Evolutionary conservation across 2,888 invertebrate species (phyloP).

Genomic region (Spialia ferax): DNA sequence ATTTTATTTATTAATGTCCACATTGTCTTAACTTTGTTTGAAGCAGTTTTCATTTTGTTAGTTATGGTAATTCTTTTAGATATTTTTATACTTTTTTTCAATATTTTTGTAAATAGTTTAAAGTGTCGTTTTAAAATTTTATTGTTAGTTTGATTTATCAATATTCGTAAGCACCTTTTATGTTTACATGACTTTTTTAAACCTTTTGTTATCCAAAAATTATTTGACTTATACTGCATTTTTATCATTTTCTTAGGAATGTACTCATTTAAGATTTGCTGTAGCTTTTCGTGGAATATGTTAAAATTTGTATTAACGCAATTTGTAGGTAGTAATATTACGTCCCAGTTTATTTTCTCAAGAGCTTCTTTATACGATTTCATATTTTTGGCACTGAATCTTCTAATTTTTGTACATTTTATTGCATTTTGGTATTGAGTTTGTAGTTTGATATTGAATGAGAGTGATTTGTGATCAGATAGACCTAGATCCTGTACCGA

Average conservation of each 20-base stretch:
- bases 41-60: background rate
- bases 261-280: background rate
- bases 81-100: slow-evolving; percentile 7
- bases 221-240: background rate
- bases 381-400: slow-evolving; percentile 11
- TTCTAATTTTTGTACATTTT: slow-evolving; percentile 1
- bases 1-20: slow-evolving; percentile 20
- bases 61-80: background rate
- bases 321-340: background rate
- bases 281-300: background rate
- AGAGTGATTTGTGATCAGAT: slow-evolving; percentile 10
- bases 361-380: background rate
- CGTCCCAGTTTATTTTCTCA: background rate
- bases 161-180: slow-evolving; percentile 2
- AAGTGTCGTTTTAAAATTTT: background rate
- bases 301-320: background rate
- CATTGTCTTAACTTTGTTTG: slow-evolving; percentile 15
- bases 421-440: background rate
- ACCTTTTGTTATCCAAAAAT: background rate
- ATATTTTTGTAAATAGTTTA: slow-evolving; percentile 60
- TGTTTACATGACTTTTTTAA: slow-evolving; percentile 6
- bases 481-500: slow-evolving; percentile 16
- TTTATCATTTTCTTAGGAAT: background rate
- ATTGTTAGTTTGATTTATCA: slow-evolving; percentile 5
- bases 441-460: background rate